Evolutionary conservation across 2,888 invertebrate species (phyloP).

Genomic region (Drosophila rellima): DNA sequence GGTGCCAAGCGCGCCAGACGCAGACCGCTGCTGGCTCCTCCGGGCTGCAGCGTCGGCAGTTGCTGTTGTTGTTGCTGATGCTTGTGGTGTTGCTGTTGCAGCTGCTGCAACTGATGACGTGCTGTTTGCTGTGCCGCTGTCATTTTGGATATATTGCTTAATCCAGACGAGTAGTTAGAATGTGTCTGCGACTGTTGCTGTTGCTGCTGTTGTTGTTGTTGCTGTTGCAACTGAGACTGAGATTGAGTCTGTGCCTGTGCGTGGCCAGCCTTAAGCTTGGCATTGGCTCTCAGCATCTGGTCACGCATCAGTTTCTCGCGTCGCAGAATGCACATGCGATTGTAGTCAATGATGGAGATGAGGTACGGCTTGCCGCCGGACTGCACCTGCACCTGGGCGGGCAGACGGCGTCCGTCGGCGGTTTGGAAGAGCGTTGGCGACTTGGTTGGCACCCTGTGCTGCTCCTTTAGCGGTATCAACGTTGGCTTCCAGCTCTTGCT

Average conservation of each 20-base stretch:
- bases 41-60: constrained; percentile 55
- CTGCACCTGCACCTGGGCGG: constrained; percentile 90
- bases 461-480: constrained; percentile 89
- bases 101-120: constrained; percentile 61
- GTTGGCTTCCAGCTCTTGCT: constrained; percentile 91
- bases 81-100: constrained; percentile 56
- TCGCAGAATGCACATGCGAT: constrained; percentile 91
- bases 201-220: constrained; percentile 61
- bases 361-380: constrained; percentile 93
- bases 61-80: constrained; percentile 43
- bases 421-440: constrained; percentile 87
- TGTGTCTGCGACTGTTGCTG: constrained; percentile 63
- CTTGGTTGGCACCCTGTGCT: constrained; percentile 75
- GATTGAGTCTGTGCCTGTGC: constrained; percentile 63
- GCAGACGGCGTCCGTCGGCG: constrained; percentile 88
- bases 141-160: constrained; percentile 43
- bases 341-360: constrained; percentile 92
- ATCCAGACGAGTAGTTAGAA: constrained; percentile 3
- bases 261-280: constrained; percentile 47
- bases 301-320: constrained; percentile 89
- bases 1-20: constrained; percentile 62
- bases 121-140: constrained; percentile 52
- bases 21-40: constrained; percentile 27
- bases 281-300: constrained; percentile 85
- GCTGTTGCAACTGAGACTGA: constrained; percentile 59